Evolutionary conservation across 2,888 invertebrate genomes (phyloP), one percentile per base, ranked within the genome.

Genomic region (Nomada hirtipes): DNA sequence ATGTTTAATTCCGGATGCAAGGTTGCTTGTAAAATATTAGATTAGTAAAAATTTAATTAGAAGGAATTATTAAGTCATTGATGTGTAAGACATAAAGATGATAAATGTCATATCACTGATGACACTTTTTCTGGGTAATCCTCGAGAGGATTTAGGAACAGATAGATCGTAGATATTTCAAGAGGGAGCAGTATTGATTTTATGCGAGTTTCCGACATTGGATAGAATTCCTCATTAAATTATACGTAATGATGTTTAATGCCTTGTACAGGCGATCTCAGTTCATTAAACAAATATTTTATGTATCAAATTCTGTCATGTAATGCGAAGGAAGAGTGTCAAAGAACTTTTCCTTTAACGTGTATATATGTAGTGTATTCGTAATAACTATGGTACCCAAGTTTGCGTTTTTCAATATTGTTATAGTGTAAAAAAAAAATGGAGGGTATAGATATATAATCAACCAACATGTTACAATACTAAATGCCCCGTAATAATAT

Each of bases 1-100:
- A 89, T 89, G 88, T 90, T 91, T 89, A 88, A 87, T 86, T 90
- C 91, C 91, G 91, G 91, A 92, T 92, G 92, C 90, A 91, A 92
- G 86, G 89, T 91, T 92, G 90, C 90, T 92, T 92, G 89, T 85
- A 87, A 84, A 88, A 82, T 83, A 85, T 60, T 89, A 88, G 82
- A 88, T 79, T 90, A 89, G 86, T 73, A 74, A 81, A 83, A 88
- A 86, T 88, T 88, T 77, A 81, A 79, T 60, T 84, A 84, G 86
- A 84, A 79, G 84, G 78, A 83, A 36, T 36, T 36, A 86, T 86
- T 86, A 84, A 73, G 81, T 84, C 81, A 79, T 83, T 79, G 59
- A 75, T 63, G 65, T 82, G 63, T 77, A 70, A 74, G 68, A 82
- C 73, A 55, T 55, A 65, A 65, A 79, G 44, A 70, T 52, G 70